Conservation (phyloP, 2,113 vertebrate genomes). For the Meriones unguiculatus region DNA sequence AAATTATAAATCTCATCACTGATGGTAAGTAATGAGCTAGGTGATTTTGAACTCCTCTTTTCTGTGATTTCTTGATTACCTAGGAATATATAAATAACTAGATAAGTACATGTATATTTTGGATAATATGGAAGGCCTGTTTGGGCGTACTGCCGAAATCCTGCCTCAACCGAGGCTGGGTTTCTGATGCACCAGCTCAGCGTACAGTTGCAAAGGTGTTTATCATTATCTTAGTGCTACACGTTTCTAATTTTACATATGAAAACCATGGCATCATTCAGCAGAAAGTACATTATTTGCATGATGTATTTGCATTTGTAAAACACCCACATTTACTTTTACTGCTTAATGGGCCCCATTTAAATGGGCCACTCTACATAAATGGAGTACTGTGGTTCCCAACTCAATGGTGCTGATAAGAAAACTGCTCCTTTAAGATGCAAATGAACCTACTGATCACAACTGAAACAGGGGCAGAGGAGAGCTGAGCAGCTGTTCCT, state of each 20-base stretch:
- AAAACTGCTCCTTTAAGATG: slow-evolving; percentile 83
- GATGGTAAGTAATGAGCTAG: slow-evolving; percentile 63
- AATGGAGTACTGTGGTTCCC: slow-evolving; percentile 78
- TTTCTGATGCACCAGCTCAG: slow-evolving; percentile 53
- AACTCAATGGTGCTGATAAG: slow-evolving; percentile 84
- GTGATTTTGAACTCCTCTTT: slow-evolving; percentile 66
- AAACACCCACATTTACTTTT: slow-evolving; percentile 84
- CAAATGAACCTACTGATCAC: slow-evolving; percentile 82
- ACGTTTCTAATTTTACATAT: slow-evolving; percentile 83
- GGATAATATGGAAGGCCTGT: slow-evolving; percentile 24
- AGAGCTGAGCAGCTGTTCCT: slow-evolving; percentile 74
- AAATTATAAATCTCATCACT: slow-evolving; percentile 66
- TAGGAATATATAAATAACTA: slow-evolving; percentile 76
- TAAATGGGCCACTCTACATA: slow-evolving; percentile 82
- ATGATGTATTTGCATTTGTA: slow-evolving; percentile 86
- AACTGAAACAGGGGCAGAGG: slow-evolving; percentile 74
- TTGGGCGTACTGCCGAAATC: slow-evolving; percentile 22
- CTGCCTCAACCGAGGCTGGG: slow-evolving; percentile 12
- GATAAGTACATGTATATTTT: slow-evolving; percentile 59
- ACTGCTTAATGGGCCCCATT: slow-evolving; percentile 81
- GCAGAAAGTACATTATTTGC: slow-evolving; percentile 83
- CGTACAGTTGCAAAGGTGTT: slow-evolving; percentile 81
- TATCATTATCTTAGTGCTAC: slow-evolving; percentile 77
- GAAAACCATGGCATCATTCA: slow-evolving; percentile 83
- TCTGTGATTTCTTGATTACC: slow-evolving; percentile 78